phyloP scores from a whole-genome alignment of 1,140 invertebrate genomes.

The Drosophila lini region DNA sequence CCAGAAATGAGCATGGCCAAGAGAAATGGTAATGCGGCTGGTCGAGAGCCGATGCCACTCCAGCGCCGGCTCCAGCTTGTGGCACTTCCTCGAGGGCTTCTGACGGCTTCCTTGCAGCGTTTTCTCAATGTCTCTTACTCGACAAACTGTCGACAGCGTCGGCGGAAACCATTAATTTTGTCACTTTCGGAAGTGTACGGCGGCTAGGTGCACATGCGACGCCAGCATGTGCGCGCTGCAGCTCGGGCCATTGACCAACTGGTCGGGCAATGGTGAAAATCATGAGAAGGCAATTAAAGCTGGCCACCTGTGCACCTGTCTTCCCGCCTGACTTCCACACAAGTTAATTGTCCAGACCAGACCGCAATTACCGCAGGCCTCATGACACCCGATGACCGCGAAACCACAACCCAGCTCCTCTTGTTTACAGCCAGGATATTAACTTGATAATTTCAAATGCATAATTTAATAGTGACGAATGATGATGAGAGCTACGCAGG shows the following conservation, averaged over 20 bases:
- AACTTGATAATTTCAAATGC: conserved; percentile 74
- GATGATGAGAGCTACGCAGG: conserved; percentile 18
- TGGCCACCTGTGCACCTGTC: conserved; percentile 53
- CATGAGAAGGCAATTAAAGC: conserved; percentile 77
- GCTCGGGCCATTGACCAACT: conserved; percentile 43
- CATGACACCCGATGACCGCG: conserved; percentile 52
- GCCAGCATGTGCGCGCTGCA: conserved; percentile 22
- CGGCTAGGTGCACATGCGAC: conserved; percentile 54
- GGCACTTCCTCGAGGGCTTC: conserved; percentile 27
- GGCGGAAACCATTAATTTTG: conserved; percentile 83
- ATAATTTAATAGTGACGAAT: conserved; percentile 73
- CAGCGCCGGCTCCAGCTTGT: conserved; percentile 2
- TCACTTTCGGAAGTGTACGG: conserved; percentile 72
- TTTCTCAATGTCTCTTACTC: conserved; percentile 70
- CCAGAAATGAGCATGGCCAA: conserved; percentile 74
- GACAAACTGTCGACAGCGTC: conserved; percentile 70
- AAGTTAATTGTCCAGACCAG: conserved; percentile 73
- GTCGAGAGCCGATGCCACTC: conserved; percentile 38
- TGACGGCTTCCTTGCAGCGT: conserved; percentile 52
- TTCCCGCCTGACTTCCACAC: conserved; percentile 50
- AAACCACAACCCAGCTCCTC: conserved; percentile 48
- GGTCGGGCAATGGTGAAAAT: conserved; percentile 63
- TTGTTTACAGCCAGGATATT: conserved; percentile 49
- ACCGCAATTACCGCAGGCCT: conserved; percentile 65
- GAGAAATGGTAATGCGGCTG: conserved; percentile 77